Percentiles rank a stretch among this genome's conserved stretches.
Evolutionary conservation across 2,888 invertebrate species (phyloP).

Genomic region (Coenonympha arcania): DNA sequence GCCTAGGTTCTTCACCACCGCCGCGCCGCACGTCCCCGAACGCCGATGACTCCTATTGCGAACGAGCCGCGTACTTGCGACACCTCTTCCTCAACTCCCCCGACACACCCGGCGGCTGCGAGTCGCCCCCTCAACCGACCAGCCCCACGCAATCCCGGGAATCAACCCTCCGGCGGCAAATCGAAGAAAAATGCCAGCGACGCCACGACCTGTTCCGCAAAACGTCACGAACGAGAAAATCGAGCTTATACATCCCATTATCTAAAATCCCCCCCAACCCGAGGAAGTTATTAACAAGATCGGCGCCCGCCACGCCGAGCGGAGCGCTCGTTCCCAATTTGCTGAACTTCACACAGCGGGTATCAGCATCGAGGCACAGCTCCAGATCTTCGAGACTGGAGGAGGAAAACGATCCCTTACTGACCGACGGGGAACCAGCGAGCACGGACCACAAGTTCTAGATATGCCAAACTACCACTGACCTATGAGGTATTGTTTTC

Average conservation of each 20-base stretch:
- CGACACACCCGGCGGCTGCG: conserved; percentile 46
- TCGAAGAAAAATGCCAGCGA: conserved; percentile 71
- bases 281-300: conserved; percentile 78
- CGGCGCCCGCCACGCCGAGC: conserved; percentile 86
- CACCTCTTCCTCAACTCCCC: conserved; percentile 49
- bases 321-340: conserved; percentile 79
- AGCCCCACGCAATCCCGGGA: conserved; percentile 85
- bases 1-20: conserved; percentile 55
- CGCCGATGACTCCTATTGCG: conserved; percentile 44
- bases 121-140: conserved; percentile 86
- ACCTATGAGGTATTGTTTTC: too few relatives aligned
- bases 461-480: conserved; percentile 15
- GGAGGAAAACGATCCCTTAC: conserved; percentile 77
- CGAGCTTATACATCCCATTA: conserved; percentile 78
- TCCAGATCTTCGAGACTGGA: conserved; percentile 61
- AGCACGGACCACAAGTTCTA: conserved; percentile 62
- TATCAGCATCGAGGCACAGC: conserved; percentile 66
- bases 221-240: conserved; percentile 67
- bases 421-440: conserved; percentile 62
- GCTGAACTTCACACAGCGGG: conserved; percentile 75
- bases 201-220: conserved; percentile 52
- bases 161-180: conserved; percentile 78
- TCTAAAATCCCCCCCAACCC: conserved; percentile 59
- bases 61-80: conserved; percentile 50
- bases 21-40: conserved; percentile 44